Evolutionary conservation across 2,888 invertebrate species (phyloP).

Genomic region (Phania funesta): DNA sequence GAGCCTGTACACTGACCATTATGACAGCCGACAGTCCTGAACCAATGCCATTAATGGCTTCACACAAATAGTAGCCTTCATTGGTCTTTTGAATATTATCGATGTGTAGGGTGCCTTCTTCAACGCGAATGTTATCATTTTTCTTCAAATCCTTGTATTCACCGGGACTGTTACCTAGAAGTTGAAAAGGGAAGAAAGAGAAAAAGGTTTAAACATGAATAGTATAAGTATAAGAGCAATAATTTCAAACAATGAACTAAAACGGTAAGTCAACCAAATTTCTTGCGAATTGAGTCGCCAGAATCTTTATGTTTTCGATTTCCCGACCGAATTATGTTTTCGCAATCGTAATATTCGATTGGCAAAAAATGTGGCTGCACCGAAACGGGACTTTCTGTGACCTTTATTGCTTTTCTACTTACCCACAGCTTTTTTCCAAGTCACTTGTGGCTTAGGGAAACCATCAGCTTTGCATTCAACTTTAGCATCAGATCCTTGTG

Average conservation of each 20-base stretch:
- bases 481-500: slow-evolving; percentile 95
- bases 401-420: slow-evolving; percentile 72
- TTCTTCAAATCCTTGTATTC: slow-evolving; percentile 96
- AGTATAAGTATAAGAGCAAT: background rate
- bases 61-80: slow-evolving; percentile 96
- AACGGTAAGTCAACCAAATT: background rate
- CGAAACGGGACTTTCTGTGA: too few relatives aligned
- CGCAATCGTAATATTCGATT: too few relatives aligned
- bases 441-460: slow-evolving; percentile 95
- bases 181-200: background rate
- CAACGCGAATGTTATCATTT: slow-evolving; percentile 94
- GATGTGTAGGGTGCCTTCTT: slow-evolving; percentile 95
- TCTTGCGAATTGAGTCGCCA: too few relatives aligned
- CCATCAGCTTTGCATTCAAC: slow-evolving; percentile 98
- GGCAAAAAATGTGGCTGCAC: too few relatives aligned
- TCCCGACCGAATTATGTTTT: too few relatives aligned
- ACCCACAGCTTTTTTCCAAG: slow-evolving; percentile 98
- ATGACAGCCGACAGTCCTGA: slow-evolving; percentile 97
- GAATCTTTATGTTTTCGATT: too few relatives aligned
- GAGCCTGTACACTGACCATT: slow-evolving; percentile 96
- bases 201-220: background rate
- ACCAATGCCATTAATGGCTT: slow-evolving; percentile 97
- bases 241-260: too few relatives aligned
- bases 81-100: slow-evolving; percentile 95
- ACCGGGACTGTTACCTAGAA: slow-evolving; percentile 91